Evolutionary conservation across 2,797 vertebrate species (phyloP).

Genomic region (Argentina silus): DNA sequence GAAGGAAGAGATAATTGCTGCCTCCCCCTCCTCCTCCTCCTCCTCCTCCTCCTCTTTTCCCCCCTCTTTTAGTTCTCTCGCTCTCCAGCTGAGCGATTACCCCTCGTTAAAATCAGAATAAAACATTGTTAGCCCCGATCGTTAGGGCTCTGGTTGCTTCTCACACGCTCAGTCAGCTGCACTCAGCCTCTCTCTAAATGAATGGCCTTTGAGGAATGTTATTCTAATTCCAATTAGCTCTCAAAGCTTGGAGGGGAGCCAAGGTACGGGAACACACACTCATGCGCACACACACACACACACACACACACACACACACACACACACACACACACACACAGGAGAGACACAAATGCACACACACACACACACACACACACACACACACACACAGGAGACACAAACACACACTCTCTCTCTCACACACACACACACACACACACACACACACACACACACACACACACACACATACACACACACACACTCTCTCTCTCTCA

Average conservation of each 20-base stretch:
- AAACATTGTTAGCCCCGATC: slow-evolving; percentile 98
- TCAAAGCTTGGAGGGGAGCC: slow-evolving; percentile 92
- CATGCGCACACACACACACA: slow-evolving; percentile 52
- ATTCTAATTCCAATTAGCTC: slow-evolving; percentile 99
- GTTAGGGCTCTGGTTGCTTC: slow-evolving; percentile 89
- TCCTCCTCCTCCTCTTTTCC: slow-evolving; percentile 10
- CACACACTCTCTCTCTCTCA: slow-evolving; percentile 48
- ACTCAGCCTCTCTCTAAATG: slow-evolving; percentile 91
- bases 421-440: slow-evolving; percentile 26
- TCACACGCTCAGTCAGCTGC: slow-evolving; percentile 86
- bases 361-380: background rate
- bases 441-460: slow-evolving; percentile 14
- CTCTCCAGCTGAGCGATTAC: slow-evolving; percentile 97
- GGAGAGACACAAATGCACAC: background rate
- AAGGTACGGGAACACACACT: slow-evolving; percentile 74
- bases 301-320: slow-evolving; percentile 36
- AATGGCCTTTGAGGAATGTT: slow-evolving; percentile 99
- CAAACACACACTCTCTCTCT: slow-evolving; percentile 28
- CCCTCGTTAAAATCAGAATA: slow-evolving; percentile 99
- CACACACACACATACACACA: slow-evolving; percentile 44
- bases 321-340: background rate
- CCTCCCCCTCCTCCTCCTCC: slow-evolving; percentile 54
- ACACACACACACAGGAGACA: background rate
- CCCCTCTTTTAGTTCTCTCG: slow-evolving; percentile 30
- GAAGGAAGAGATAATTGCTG: slow-evolving; percentile 68